Conservation (phyloP, 2,888 invertebrate genomes). For the Dascillus cervinus region DNA sequence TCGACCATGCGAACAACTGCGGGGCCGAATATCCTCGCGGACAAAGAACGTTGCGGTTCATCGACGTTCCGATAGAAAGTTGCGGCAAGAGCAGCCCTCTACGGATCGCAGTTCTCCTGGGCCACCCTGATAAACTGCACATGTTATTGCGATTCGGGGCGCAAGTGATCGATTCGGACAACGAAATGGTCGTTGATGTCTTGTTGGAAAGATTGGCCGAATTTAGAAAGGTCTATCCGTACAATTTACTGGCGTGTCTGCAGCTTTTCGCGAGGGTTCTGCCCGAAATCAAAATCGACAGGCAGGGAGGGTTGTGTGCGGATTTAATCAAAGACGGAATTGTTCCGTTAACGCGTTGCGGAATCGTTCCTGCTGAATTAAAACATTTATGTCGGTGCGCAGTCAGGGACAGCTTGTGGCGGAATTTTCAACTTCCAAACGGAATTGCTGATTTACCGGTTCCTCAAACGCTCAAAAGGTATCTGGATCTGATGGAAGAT, state of each 20-base stretch:
- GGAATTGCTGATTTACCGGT: constrained; percentile 63
- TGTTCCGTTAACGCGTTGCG: constrained; percentile 54
- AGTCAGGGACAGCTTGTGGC: constrained; percentile 57
- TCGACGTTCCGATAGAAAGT: constrained; percentile 76
- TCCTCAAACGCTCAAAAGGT: constrained; percentile 58
- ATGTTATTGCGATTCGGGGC: constrained; percentile 68
- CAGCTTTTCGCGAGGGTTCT: constrained; percentile 59
- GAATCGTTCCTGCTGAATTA: constrained; percentile 57
- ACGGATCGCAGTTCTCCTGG: constrained; percentile 66
- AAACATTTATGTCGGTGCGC: constrained; percentile 69
- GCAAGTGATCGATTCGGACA: constrained; percentile 49
- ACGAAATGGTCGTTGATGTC: constrained; percentile 55
- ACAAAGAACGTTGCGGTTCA: constrained; percentile 48
- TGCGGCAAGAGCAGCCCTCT: constrained; percentile 68
- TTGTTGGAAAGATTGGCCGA: constrained; percentile 37
- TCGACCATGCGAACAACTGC: constrained; percentile 66
- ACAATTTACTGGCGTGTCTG: constrained; percentile 62
- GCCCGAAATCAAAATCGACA: constrained; percentile 46
- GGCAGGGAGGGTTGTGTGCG: constrained; percentile 34
- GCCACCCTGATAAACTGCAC: constrained; percentile 65
- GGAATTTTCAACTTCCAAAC: constrained; percentile 64
- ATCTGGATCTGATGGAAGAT: constrained; percentile 68
- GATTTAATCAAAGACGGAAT: constrained; percentile 52
- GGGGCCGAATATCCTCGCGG: constrained; percentile 48
- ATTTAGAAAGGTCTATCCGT: constrained; percentile 53